Base-by-base conservation (phyloP, 2,888 invertebrate species). In the Choreutis nemorana region DNA sequence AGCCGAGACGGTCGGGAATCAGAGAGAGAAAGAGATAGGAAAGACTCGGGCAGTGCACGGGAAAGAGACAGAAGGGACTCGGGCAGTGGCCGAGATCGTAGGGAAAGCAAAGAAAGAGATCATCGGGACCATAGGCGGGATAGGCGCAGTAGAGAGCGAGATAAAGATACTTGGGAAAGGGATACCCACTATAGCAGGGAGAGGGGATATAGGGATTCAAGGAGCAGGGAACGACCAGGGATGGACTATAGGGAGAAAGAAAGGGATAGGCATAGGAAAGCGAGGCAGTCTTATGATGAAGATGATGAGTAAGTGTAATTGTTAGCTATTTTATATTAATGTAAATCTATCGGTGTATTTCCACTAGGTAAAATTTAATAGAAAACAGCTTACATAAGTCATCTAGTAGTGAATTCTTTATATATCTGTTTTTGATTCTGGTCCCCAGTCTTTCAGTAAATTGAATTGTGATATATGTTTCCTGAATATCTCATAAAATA, bases 211-310 rank as follows among this genome's bases (percentile, higher is more conserved):
- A 54, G 71, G 26, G 67, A 68, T 38, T 63, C 71, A 13, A 45
- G 73, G 44, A 48, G 80, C 66, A 36, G 82, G 58, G 56, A 68
- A 44, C 46, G 85, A 71, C 42, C 81, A 72, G 53, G 68, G 53
- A 55, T 73, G 62, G 66, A 80, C 39, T 77, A 75, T 36, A 59
- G 82, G 46, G 78, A 72, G 30, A 75, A 68, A 40, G 75, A 75
- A 20, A 54, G 67, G 23, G 67, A 72, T 30, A 60, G 83, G 34
- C 84, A 86, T 48, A 71, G 85, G 52, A 81, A 84, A 52, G 70
- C 82, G 8, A 65, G 82, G 45, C 82, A 82, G 42, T 87, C 87
- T 34, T 87, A 87, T 46, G 87, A 87, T 35, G 87, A 87, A 37
- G 87, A 87, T 34, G 87, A 86, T 53, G 87, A 87, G 86, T 87